phyloP scores from a whole-genome alignment of 2,888 invertebrate species.

The Trachelus iudaicus region DNA sequence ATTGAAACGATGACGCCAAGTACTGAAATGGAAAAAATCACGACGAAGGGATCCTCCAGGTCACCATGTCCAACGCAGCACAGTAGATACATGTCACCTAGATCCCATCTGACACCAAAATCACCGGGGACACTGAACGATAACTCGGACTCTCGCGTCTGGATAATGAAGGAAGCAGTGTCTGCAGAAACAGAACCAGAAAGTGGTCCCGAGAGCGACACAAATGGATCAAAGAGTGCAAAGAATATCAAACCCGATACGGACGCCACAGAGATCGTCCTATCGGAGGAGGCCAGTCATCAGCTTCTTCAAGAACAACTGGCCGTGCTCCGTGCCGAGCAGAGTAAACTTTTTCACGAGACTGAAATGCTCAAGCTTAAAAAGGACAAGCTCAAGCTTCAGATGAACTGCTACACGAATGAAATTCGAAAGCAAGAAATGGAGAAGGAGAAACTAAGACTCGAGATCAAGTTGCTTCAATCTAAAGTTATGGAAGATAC shows the following conservation, averaged over 20 bases:
- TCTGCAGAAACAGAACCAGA: constrained; percentile 43
- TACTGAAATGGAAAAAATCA: constrained; percentile 41
- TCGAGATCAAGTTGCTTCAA: constrained; percentile 58
- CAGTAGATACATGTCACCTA: constrained; percentile 30
- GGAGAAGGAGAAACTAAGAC: constrained; percentile 56
- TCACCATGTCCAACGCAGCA: constrained; percentile 34
- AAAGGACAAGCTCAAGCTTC: constrained; percentile 66
- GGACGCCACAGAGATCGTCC: constrained; percentile 38
- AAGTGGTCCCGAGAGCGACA: constrained; percentile 42
- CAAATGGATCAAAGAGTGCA: constrained; percentile 17
- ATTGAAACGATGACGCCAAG: constrained; percentile 43
- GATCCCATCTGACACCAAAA: constrained; percentile 33
- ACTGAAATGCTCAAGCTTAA: constrained; percentile 60
- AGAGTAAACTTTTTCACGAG: constrained; percentile 54
- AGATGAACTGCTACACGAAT: constrained; percentile 52
- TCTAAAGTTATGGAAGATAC: constrained; percentile 58
- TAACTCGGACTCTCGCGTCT: constrained; percentile 46
- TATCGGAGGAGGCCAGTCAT: constrained; percentile 53
- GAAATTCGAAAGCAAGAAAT: constrained; percentile 56
- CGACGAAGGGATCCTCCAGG: constrained; percentile 26
- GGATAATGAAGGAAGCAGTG: constrained; percentile 49
- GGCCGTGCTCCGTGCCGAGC: constrained; percentile 58
- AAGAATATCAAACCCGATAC: constrained; percentile 16
- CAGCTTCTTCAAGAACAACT: constrained; percentile 56
- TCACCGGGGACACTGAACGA: constrained; percentile 41